Conservation (phyloP, 2,797 vertebrate genomes). For the Acanthiza pusilla region DNA sequence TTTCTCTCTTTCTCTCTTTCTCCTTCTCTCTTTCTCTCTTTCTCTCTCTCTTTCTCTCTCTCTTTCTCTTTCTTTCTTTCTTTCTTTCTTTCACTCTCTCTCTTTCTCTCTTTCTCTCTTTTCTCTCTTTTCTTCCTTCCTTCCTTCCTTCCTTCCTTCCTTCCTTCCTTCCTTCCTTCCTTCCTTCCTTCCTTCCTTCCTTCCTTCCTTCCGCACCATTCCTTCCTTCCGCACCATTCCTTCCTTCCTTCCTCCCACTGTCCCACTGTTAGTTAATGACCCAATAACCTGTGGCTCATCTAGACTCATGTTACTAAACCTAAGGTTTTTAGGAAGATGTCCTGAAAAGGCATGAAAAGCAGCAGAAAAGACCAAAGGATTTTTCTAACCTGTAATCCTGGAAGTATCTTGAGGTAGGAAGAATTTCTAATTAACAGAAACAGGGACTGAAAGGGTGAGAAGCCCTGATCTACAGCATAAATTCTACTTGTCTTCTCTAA, state of each 20-base stretch:
- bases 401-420: neutral
- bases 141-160: too few relatives aligned
- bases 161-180: too few relatives aligned
- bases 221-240: accelerated
- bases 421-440: neutral
- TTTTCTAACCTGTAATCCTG: neutral
- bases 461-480: neutral
- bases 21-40: too few relatives aligned
- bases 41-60: too few relatives aligned
- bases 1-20: too few relatives aligned
- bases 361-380: neutral
- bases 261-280: neutral
- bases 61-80: too few relatives aligned
- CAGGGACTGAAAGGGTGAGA: neutral
- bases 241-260: accelerated
- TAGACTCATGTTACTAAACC: neutral
- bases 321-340: neutral
- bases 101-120: too few relatives aligned
- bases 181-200: too few relatives aligned
- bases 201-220: neutral
- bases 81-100: too few relatives aligned
- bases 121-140: too few relatives aligned
- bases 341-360: neutral
- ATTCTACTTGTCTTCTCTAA: neutral
- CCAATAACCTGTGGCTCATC: neutral